These are phyloP conservation scores for Morone saxatilis DNA, from an alignment of 2,113 vertebrate genomes.

Conservation along the genomic window DNA sequence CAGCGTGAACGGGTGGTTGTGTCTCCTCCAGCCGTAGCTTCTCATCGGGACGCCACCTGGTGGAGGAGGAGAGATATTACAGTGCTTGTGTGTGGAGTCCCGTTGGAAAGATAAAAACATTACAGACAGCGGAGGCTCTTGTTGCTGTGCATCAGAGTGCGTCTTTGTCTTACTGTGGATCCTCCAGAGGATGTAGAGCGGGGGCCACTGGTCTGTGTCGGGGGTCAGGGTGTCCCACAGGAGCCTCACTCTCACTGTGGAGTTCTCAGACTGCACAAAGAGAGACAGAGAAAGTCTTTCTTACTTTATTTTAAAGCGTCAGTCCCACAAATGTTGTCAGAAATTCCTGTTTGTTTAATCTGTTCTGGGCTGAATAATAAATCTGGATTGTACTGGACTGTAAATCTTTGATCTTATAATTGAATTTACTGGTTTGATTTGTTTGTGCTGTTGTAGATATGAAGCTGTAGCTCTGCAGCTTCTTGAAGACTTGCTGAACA, in stretches of 20 bases:
- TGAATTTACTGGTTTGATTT: too few species aligned
- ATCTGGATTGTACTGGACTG: too few species aligned
- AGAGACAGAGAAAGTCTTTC: background rate
- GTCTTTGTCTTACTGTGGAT: constrained; percentile 88
- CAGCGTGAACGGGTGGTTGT: constrained; percentile 88
- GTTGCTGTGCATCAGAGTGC: background rate
- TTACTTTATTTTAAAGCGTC: too few species aligned
- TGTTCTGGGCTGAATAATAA: too few species aligned
- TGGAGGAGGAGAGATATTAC: background rate
- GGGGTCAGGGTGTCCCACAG: constrained; percentile 92
- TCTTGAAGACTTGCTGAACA: too few species aligned
- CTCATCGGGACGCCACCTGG: constrained; percentile 83
- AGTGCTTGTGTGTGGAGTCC: too few species aligned
- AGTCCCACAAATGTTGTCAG: too few species aligned
- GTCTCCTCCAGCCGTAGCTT: constrained; percentile 82
- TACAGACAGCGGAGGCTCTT: background rate
- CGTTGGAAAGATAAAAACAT: background rate
- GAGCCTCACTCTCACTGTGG: constrained; percentile 84
- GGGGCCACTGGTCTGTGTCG: constrained; percentile 89
- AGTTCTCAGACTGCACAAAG: constrained; percentile 67
- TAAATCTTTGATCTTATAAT: too few species aligned
- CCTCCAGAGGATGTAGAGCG: constrained; percentile 93
- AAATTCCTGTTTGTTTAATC: too few species aligned
- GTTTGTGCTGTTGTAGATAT: too few species aligned
- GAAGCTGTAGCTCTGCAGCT: too few species aligned